Evolutionary conservation across 2,888 invertebrate species (phyloP), one percentile per base, ranked within the genome.

Genomic region (Macrosoma leucophasiata): DNA sequence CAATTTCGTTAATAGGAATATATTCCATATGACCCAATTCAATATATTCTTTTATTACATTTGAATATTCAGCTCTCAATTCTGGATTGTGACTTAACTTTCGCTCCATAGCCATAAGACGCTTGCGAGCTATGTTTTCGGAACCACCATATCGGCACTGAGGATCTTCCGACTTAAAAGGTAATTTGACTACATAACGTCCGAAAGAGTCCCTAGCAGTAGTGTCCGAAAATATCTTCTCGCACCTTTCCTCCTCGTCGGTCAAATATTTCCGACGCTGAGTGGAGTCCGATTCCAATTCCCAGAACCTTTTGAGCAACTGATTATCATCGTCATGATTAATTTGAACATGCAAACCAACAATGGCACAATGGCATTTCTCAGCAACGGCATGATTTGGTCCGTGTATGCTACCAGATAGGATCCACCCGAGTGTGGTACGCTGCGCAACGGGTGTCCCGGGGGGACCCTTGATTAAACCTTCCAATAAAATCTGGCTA

Each of bases 381-480:
- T 21, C 21, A 10, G 21, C n/a, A n/a, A n/a, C n/a, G n/a, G n/a
- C n/a, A n/a, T 21, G 21, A 21, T 10, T 21, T 4, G 21, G 10
- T 21, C 21, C 21, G 21, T 21, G 21, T 21, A 21, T 4, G 10
- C 21, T 21, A 1, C 45, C 55, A 3, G 47, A 52, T 4, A 52
- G 6, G 13, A 52, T 43, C 50, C 50, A 52, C 0, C 48, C 50
- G 2, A 52, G 27, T 4, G 2, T 29, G 1, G 52, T 50, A 3
- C 36, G 14, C 33, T 54, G 48, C 9, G 21, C 21, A 21, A 21
- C 21, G 6, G 35, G 31, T 1, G 36, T 25, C 1, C 46, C 47
- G 7, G 21, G 13, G 2, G 40, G 35, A 26, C 33, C 23, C 21
- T 37, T 45, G 9, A 29, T 35, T 4, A 51, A n/a, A 1, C 46